Conservation (phyloP, 2,797 vertebrate genomes). For the Centroberyx gerrardi region DNA sequence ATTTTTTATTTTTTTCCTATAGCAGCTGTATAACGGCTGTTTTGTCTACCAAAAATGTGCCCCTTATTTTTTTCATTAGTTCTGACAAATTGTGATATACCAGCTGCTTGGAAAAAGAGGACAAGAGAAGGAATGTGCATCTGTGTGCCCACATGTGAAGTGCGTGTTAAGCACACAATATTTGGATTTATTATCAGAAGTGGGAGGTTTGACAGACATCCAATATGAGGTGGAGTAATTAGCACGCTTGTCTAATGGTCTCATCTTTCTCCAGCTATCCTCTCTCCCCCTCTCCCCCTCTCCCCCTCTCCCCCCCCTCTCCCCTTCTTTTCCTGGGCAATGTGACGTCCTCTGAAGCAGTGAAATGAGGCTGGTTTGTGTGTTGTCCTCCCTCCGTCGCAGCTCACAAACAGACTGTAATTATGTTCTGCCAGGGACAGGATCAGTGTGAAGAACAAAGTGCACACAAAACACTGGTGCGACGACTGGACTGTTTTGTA, state of each 20-base stretch:
- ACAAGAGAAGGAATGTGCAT: neutral
- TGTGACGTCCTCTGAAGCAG: constrained; percentile 85
- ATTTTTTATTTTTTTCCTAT: constrained; percentile 25
- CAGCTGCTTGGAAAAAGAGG: constrained; percentile 47
- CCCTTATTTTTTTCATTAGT: constrained; percentile 28
- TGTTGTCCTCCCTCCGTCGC: constrained; percentile 79
- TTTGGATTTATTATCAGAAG: constrained; percentile 73
- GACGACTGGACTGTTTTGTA: constrained; percentile 78
- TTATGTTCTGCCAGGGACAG: constrained; percentile 85
- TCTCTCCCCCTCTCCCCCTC: constrained; percentile 37
- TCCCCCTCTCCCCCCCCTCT: constrained; percentile 50
- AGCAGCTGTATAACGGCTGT: neutral
- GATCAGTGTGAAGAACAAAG: constrained; percentile 87
- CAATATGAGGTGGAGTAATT: constrained; percentile 84
- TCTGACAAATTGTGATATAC: constrained; percentile 58
- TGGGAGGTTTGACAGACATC: constrained; percentile 82
- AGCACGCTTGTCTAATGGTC: constrained; percentile 78
- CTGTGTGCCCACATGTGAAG: constrained; percentile 31
- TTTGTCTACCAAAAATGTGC: constrained; percentile 37
- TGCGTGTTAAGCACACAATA: constrained; percentile 42
- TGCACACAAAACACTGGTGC: constrained; percentile 80
- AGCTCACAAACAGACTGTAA: constrained; percentile 82
- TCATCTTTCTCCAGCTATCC: constrained; percentile 67
- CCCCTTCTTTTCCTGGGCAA: constrained; percentile 61
- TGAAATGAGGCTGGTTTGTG: constrained; percentile 78